Evolutionary conservation across 2,797 vertebrate genomes (phyloP), one percentile per base, ranked within the genome.

Genomic region (Pygocentrus nattereri): DNA sequence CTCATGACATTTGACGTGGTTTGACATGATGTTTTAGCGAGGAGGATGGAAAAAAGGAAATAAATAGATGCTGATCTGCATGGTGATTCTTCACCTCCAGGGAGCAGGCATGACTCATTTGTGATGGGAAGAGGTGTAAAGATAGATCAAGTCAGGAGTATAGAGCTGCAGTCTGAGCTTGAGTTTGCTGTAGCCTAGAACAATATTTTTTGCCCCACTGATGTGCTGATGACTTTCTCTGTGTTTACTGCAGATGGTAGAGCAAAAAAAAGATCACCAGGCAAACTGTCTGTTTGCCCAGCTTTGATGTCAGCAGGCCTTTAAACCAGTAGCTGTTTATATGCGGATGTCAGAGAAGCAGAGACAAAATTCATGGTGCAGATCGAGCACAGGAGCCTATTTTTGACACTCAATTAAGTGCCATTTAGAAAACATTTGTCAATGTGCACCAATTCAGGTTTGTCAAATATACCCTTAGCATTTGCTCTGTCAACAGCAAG

Each of bases 31-130:
- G 78, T 76, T 84, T 74, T 25, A 79, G 79, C 34, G 80, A 69
- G 68, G 34, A 6, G 34, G 6, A 34, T 3, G 12, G 12, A 12
- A 44, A 77, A 50, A 78, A 79, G 71, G 61, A 81, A 82, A 83
- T 78, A 85, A 85, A 86, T 80, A 86, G 80, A 78, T 77, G 47
- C 34, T 82, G n/a, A 83, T 86, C 78, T 81, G 58, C 67, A 74
- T 81, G 15, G 41, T 41, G 54, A 76, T 85, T 80, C 49, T 62
- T 82, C 79, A 79, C 62, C 82, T 85, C 65, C 81, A 64, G 72
- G 76, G 70, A 67, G 41, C 31, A 62, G 54, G 76, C 31, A 62
- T 86, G 85, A 85, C 77, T 88, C 83, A 88, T 64, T 79, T 44
- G 64, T 70, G 79, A 84, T 69, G 75, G 68, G 74, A 79, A 74